These are phyloP conservation scores for Corythornis vintsioides DNA, from an alignment of 2,113 vertebrate genomes.

Conservation along the genomic window DNA sequence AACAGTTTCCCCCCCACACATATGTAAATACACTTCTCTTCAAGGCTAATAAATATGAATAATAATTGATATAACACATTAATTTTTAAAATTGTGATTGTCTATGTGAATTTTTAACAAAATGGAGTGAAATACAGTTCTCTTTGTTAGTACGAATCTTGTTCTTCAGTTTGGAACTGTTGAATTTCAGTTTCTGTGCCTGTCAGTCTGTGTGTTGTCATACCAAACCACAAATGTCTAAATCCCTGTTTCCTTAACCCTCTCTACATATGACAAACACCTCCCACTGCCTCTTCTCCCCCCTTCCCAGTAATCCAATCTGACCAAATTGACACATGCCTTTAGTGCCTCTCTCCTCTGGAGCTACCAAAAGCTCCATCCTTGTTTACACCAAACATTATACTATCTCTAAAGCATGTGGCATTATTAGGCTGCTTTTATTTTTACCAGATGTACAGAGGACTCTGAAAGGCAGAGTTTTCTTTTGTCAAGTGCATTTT, in stretches of 20 bases:
- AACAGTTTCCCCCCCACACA: not conserved
- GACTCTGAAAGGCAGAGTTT: not conserved
- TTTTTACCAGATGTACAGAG: not conserved
- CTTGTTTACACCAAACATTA: not conserved
- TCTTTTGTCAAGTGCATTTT: not conserved
- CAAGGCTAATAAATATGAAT: not conserved
- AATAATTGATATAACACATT: not conserved
- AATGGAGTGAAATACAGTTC: not conserved
- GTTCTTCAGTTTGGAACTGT: not conserved
- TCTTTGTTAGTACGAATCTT: not conserved
- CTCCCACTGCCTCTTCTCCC: not conserved
- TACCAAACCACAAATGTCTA: not conserved
- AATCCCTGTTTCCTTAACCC: not conserved
- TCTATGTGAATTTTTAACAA: not conserved
- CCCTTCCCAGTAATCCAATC: not conserved
- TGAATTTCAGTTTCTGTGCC: not conserved
- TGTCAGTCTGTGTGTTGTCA: not conserved
- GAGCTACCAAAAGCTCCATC: not conserved
- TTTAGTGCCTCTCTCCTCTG: not conserved
- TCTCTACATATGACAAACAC: not conserved
- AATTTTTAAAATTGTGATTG: not conserved
- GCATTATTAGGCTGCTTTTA: not conserved
- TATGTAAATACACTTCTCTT: not conserved
- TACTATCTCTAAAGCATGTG: not conserved
- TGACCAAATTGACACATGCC: not conserved